Conservation (phyloP, 2,888 invertebrate species). For the Drosophila colorata region DNA sequence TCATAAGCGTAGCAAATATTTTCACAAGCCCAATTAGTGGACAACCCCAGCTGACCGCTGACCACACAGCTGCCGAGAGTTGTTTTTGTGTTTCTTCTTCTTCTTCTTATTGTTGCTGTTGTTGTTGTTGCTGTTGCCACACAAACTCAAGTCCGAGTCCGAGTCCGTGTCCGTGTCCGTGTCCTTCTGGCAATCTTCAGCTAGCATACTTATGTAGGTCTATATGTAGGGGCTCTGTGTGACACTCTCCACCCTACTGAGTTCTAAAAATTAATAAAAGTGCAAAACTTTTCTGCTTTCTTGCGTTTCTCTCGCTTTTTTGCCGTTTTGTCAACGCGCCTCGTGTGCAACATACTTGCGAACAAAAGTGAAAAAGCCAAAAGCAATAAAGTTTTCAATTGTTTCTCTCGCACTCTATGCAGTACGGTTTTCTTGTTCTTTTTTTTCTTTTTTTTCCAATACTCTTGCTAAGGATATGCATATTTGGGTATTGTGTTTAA, state of each 20-base stretch:
- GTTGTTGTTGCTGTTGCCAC: slow-evolving; percentile 4
- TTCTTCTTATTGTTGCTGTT: slow-evolving; percentile 6
- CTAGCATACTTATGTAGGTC: slow-evolving; percentile 35
- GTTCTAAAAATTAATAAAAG: slow-evolving; percentile 77
- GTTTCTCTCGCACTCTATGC: slow-evolving; percentile 76
- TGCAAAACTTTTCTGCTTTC: slow-evolving; percentile 61
- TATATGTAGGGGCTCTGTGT: slow-evolving; percentile 10
- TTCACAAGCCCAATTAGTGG: slow-evolving; percentile 79
- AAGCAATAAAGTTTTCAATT: slow-evolving; percentile 78
- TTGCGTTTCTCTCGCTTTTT: slow-evolving; percentile 28
- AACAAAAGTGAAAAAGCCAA: slow-evolving; percentile 80
- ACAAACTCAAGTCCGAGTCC: slow-evolving; percentile 16
- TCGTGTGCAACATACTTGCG: slow-evolving; percentile 77
- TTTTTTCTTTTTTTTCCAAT: background rate
- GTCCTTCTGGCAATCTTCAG: slow-evolving; percentile 43
- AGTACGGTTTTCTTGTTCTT: slow-evolving; percentile 30
- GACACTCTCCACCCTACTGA: slow-evolving; percentile 25
- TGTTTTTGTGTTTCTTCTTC: slow-evolving; percentile 6
- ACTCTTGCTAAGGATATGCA: background rate
- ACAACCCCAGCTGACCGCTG: slow-evolving; percentile 63
- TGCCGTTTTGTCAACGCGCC: slow-evolving; percentile 74
- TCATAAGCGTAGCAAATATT: slow-evolving; percentile 79
- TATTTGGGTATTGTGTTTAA: background rate
- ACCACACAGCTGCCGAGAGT: slow-evolving; percentile 70
- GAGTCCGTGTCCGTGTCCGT: background rate